phyloP scores from a whole-genome alignment of 2,888 invertebrate species.

The Lapara coniferarum region DNA sequence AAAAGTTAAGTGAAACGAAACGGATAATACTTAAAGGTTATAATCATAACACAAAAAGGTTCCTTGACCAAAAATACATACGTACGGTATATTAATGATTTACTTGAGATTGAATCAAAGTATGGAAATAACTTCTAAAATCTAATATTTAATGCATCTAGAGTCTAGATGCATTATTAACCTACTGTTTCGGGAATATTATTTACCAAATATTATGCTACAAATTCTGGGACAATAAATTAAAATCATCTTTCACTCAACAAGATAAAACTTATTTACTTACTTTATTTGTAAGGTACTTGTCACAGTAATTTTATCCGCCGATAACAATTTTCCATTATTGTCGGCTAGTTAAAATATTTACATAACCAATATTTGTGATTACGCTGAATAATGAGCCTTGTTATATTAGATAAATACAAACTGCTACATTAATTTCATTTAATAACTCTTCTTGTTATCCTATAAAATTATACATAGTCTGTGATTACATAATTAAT shows the following conservation, averaged over 20 bases:
- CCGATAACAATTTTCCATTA: constrained; percentile 21
- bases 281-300: constrained; percentile 12
- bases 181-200: neutral
- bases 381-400: constrained; percentile 1
- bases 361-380: constrained; percentile 10
- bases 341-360: constrained; percentile 9
- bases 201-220: neutral
- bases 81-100: too few species aligned
- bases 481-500: neutral
- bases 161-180: too few species aligned
- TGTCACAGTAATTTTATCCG: neutral
- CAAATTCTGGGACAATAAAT: neutral
- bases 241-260: constrained; percentile 1
- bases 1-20: too few species aligned
- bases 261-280: neutral
- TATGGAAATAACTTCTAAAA: too few species aligned
- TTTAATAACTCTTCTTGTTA: constrained; percentile 15
- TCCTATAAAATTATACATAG: constrained; percentile 11
- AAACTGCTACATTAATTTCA: constrained; percentile 7
- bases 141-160: too few species aligned
- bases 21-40: too few species aligned
- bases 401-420: neutral
- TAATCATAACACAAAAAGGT: too few species aligned
- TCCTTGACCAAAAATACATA: too few species aligned
- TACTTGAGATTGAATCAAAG: too few species aligned